Evolutionary conservation across 1,140 invertebrate species (phyloP).

Genomic region (Drosophila ercepeae): DNA sequence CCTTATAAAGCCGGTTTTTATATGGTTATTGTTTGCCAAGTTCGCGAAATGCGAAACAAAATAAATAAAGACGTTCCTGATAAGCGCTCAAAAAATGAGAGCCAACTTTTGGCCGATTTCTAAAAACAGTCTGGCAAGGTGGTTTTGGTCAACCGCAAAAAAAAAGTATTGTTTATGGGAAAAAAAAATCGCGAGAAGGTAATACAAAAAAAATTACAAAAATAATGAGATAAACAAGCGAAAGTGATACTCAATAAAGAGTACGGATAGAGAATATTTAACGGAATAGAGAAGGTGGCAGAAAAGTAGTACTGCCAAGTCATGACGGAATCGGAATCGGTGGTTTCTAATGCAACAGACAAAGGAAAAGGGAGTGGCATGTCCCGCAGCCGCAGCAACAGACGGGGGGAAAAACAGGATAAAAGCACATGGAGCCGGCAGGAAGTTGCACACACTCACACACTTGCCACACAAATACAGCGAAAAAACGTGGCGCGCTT

Average conservation of each 20-base stretch:
- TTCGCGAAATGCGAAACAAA: constrained; percentile 38
- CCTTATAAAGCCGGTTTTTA: constrained; percentile 44
- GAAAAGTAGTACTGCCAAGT: constrained; percentile 13
- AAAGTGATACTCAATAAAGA: constrained; percentile 59
- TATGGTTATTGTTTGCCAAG: constrained; percentile 33
- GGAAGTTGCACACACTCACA: constrained; percentile 64
- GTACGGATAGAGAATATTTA: constrained; percentile 41
- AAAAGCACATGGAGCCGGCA: constrained; percentile 61
- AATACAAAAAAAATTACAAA: constrained; percentile 31
- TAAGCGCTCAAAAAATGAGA: constrained; percentile 46
- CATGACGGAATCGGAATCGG: constrained; percentile 18
- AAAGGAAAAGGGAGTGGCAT: constrained; percentile 63
- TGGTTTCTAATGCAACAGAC: constrained; percentile 31
- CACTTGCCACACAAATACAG: constrained; percentile 1
- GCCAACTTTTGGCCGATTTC: constrained; percentile 2
- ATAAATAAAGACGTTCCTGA: constrained; percentile 38
- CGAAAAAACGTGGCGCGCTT: constrained; percentile 70
- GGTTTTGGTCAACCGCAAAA: not conserved
- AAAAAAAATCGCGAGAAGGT: constrained; percentile 39
- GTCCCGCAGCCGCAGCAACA: constrained; percentile 41
- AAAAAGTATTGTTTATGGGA: not conserved
- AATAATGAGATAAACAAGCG: constrained; percentile 49
- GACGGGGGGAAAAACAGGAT: constrained; percentile 49
- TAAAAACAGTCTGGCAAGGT: constrained; percentile 52
- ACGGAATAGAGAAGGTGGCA: constrained; percentile 13